Conservation (phyloP, 2,888 invertebrate species). For the Ormia ochracea region DNA sequence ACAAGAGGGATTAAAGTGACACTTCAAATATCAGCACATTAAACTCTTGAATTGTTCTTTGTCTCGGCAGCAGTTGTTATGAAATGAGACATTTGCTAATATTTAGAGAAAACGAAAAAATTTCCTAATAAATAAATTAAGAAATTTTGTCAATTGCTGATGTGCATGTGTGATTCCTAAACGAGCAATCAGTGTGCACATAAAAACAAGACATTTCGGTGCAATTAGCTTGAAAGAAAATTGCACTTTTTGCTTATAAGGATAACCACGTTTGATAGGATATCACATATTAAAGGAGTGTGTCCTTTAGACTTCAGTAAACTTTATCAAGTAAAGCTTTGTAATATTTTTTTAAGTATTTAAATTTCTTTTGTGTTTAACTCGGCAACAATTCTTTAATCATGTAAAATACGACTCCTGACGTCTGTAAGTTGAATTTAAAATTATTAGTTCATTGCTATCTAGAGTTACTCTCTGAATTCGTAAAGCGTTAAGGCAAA, state of each 20-base stretch:
- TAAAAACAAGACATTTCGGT: neutral
- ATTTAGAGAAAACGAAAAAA: neutral
- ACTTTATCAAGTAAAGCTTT: too few species aligned
- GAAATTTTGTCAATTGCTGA: neutral
- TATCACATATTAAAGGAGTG: too few species aligned
- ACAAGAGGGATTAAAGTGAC: constrained; percentile 42
- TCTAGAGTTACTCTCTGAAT: too few species aligned
- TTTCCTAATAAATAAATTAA: constrained; percentile 24
- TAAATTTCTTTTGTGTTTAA: too few species aligned
- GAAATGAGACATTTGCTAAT: constrained; percentile 27
- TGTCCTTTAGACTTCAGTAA: too few species aligned
- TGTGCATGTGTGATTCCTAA: neutral
- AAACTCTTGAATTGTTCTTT: constrained; percentile 18
- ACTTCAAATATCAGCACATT: constrained; percentile 40
- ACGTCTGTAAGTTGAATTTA: too few species aligned
- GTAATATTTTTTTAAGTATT: too few species aligned
- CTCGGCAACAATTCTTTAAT: too few species aligned
- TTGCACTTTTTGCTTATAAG: neutral
- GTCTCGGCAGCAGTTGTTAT: neutral
- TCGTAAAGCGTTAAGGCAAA: too few species aligned
- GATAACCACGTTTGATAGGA: too few species aligned
- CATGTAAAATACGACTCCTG: too few species aligned
- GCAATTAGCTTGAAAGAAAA: neutral
- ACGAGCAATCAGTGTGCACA: neutral
- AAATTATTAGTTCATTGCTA: too few species aligned